Evolutionary conservation across 2,888 invertebrate species (phyloP).

Genomic region (Stenoptilia bipunctidactyla): DNA sequence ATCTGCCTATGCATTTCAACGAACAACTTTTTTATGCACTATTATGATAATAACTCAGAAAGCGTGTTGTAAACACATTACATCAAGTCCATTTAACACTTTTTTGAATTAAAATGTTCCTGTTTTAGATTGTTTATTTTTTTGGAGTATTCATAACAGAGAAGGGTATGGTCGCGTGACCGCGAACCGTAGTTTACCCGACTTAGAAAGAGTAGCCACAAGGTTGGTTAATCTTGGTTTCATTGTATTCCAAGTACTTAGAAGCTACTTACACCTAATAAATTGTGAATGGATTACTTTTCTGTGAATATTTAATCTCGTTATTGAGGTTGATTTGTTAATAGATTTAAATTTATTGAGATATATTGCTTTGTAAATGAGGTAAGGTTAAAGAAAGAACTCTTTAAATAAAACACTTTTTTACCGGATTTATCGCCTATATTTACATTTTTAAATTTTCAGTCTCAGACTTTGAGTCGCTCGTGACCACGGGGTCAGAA

Average conservation of each 20-base stretch:
- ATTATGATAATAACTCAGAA: too few species aligned
- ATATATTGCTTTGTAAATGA: too few species aligned
- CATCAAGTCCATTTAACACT: not conserved
- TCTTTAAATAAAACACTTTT: too few species aligned
- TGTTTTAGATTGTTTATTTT: not conserved
- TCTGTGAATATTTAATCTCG: not conserved
- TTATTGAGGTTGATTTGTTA: not conserved
- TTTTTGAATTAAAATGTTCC: not conserved
- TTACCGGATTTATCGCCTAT: too few species aligned
- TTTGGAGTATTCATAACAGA: not conserved
- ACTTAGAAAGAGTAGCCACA: conserved; percentile 49
- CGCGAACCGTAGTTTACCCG: conserved; percentile 37
- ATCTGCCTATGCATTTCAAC: too few species aligned
- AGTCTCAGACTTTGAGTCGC: too few species aligned
- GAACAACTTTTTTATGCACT: too few species aligned
- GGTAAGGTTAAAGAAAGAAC: too few species aligned
- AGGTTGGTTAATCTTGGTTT: conserved; percentile 59
- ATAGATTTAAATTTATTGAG: not conserved
- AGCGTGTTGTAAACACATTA: too few species aligned
- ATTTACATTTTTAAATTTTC: too few species aligned
- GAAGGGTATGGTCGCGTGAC: conserved; percentile 37
- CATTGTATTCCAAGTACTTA: conserved; percentile 27
- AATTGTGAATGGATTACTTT: not conserved
- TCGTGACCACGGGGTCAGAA: too few species aligned
- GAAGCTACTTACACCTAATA: conserved; percentile 15